These are phyloP conservation scores for Rhizoglyphus robini DNA, from an alignment of 1,140 invertebrate species.

Conservation along the genomic window DNA sequence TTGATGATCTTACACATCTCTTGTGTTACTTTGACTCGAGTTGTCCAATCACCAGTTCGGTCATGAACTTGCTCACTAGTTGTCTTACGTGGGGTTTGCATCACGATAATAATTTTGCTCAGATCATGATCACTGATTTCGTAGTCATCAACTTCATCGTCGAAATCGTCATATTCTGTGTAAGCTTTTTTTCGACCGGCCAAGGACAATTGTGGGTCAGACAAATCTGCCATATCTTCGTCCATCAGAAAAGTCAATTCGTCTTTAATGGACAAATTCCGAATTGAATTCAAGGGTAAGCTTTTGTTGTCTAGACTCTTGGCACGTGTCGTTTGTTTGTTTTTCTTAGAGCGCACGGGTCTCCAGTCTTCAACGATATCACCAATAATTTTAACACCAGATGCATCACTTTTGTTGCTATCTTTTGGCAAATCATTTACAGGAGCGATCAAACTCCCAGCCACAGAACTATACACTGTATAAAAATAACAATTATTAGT, in stretches of 20 bases:
- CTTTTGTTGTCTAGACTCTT: neutral
- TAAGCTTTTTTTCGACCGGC: conserved; percentile 3
- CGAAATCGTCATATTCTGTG: conserved; percentile 38
- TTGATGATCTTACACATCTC: conserved; percentile 86
- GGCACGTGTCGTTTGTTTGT: conserved; percentile 12
- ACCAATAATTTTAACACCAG: neutral
- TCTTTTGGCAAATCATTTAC: conserved; percentile 1
- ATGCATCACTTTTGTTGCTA: neutral
- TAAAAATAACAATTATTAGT: neutral
- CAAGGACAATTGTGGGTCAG: neutral
- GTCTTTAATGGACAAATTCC: conserved; percentile 37
- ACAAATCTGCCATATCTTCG: conserved; percentile 60
- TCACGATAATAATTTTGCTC: conserved; percentile 88
- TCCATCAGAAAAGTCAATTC: conserved; percentile 94
- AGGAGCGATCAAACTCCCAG: neutral
- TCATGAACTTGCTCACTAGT: conserved; percentile 24
- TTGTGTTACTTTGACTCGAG: conserved; percentile 57
- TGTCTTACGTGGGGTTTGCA: conserved; percentile 44
- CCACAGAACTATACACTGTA: neutral
- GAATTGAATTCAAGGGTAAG: neutral
- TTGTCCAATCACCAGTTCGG: conserved; percentile 24
- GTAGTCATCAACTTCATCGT: conserved; percentile 59
- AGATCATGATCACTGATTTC: conserved; percentile 85
- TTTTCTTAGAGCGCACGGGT: conserved; percentile 6
- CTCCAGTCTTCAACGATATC: conserved; percentile 9